Percentiles rank a stretch among this genome's conserved stretches.
Conservation (phyloP, 2,888 invertebrate genomes). For the Clepsis dumicolana region DNA sequence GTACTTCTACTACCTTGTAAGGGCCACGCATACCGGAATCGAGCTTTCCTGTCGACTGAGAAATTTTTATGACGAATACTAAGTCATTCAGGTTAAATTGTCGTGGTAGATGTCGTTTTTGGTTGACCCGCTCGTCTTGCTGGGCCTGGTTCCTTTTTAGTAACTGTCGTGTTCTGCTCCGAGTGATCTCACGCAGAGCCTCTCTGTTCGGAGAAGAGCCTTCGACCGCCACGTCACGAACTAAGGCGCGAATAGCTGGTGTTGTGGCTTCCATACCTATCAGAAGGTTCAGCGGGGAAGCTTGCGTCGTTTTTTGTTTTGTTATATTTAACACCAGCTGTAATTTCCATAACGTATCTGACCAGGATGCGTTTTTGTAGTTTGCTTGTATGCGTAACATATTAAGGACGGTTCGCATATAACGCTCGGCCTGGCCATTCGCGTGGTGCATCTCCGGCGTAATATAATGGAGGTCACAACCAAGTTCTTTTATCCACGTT, state of each 20-base stretch:
- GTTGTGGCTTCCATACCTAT: not conserved
- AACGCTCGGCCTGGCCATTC: constrained; percentile 48
- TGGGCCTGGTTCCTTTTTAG: not conserved
- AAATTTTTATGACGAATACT: not conserved
- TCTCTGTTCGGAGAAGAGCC: not conserved
- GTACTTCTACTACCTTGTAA: not conserved
- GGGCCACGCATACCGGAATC: not conserved
- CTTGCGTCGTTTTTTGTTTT: not conserved
- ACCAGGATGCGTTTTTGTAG: no score
- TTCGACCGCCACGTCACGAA: not conserved
- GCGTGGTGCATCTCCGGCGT: constrained; percentile 49
- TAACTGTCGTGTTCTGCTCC: not conserved
- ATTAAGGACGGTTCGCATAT: constrained; percentile 46
- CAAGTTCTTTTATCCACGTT: constrained; percentile 13
- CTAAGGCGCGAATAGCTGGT: not conserved
- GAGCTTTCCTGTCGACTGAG: not conserved
- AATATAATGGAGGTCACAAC: constrained; percentile 43
- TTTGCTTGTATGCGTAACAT: constrained; percentile 37
- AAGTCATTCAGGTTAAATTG: not conserved
- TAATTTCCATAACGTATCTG: constrained; percentile 23
- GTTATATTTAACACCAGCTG: constrained; percentile 37
- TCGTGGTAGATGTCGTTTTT: not conserved
- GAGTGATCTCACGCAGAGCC: not conserved
- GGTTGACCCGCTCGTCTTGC: not conserved
- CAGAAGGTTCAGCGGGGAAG: not conserved